phyloP scores from a whole-genome alignment of 1,140 invertebrate species.

The Drosophila littoralis region DNA sequence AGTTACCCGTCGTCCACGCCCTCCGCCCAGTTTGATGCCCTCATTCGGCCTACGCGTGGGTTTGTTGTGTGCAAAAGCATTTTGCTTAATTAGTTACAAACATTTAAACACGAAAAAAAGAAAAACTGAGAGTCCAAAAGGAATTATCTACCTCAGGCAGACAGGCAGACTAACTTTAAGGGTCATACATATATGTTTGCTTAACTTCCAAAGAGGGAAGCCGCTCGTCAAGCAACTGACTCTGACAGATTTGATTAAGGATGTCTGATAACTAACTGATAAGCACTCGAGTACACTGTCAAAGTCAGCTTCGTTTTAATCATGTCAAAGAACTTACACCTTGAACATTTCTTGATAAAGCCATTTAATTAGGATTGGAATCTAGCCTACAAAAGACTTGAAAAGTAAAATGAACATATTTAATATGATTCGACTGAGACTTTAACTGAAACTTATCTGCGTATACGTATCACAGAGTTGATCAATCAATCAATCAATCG shows the following conservation, averaged over 20 bases:
- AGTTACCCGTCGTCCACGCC: not conserved
- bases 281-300: constrained; percentile 15
- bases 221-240: not conserved
- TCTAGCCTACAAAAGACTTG: too few species aligned
- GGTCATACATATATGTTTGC: constrained; percentile 1
- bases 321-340: constrained; percentile 4
- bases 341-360: constrained; percentile 5
- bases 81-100: constrained; percentile 83
- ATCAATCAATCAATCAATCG: too few species aligned
- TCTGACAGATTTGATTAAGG: constrained; percentile 24
- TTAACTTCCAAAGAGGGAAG: constrained; percentile 1
- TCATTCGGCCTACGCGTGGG: constrained; percentile 13
- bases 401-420: too few species aligned
- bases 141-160: constrained; percentile 37
- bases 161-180: not conserved
- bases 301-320: constrained; percentile 19
- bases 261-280: constrained; percentile 24
- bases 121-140: constrained; percentile 45
- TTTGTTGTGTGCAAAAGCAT: constrained; percentile 68
- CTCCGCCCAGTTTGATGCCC: not conserved
- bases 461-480: too few species aligned
- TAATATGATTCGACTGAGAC: too few species aligned
- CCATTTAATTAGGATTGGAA: not conserved
- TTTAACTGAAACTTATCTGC: too few species aligned
- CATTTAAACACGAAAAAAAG: constrained; percentile 22